phyloP scores from a whole-genome alignment of 92 coral and sea anemone genomes.

The Bergia sp. region DNA sequence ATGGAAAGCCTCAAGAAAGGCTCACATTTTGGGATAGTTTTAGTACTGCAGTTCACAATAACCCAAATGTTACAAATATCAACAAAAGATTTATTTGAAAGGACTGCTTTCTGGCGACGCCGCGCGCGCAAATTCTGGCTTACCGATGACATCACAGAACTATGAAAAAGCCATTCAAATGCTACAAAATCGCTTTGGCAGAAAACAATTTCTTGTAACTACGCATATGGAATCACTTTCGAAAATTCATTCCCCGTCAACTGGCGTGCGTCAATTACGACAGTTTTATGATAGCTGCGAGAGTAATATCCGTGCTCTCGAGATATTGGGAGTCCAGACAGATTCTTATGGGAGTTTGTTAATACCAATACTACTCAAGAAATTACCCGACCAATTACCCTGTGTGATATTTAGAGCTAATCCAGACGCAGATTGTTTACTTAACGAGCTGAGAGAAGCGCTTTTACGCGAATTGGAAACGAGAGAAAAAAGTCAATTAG shows the following conservation, averaged over 20 bases:
- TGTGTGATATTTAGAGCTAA: slow-evolving; percentile 43
- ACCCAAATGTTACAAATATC: slow-evolving; percentile 34
- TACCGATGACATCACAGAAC: slow-evolving; percentile 54
- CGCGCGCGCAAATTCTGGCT: slow-evolving; percentile 59
- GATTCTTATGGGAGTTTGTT: slow-evolving; percentile 45
- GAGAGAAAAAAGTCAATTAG: not conserved
- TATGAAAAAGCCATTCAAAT: slow-evolving; percentile 49
- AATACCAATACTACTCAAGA: slow-evolving; percentile 32
- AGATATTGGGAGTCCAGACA: slow-evolving; percentile 18
- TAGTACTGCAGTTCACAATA: slow-evolving; percentile 47
- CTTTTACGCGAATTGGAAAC: slow-evolving; percentile 8
- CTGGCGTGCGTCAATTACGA: not conserved
- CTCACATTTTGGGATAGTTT: slow-evolving; percentile 59
- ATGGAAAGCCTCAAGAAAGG: slow-evolving; percentile 57
- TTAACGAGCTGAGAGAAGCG: slow-evolving; percentile 9
- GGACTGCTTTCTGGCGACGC: slow-evolving; percentile 50
- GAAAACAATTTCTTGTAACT: slow-evolving; percentile 47
- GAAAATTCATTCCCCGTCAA: slow-evolving; percentile 24
- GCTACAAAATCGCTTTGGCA: slow-evolving; percentile 33
- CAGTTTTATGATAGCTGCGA: slow-evolving; percentile 40
- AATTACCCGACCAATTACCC: slow-evolving; percentile 45
- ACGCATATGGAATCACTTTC: slow-evolving; percentile 44
- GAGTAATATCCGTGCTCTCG: slow-evolving; percentile 30
- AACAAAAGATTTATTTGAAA: slow-evolving; percentile 57
- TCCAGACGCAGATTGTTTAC: slow-evolving; percentile 38